Percentiles rank a stretch among this genome's conserved stretches.
phyloP scores from a whole-genome alignment of 2,888 invertebrate genomes.

The Acanthoscelides obtectus region DNA sequence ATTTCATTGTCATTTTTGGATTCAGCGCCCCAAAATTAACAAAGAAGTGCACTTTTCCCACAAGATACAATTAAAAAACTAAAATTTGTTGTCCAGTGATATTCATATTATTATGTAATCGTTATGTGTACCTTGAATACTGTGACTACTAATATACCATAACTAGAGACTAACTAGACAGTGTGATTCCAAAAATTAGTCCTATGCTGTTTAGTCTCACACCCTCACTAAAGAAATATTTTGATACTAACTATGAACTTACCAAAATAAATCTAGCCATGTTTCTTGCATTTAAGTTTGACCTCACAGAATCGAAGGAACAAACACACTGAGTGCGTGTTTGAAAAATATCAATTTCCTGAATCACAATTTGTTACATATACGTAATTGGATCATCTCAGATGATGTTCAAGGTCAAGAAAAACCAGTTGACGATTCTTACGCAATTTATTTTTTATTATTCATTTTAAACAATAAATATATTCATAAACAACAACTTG shows the following conservation, averaged over 20 bases:
- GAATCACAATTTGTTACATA: neutral
- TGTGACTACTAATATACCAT: too few relatives aligned
- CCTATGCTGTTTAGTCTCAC: too few relatives aligned
- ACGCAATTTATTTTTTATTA: neutral
- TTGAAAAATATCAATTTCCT: neutral
- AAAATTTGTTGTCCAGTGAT: too few relatives aligned
- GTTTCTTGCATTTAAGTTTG: neutral
- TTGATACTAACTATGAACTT: neutral
- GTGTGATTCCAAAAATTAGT: too few relatives aligned
- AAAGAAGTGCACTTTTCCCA: too few relatives aligned
- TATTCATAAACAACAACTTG: neutral
- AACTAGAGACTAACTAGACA: too few relatives aligned
- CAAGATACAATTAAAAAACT: too few relatives aligned
- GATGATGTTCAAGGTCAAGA: constrained; percentile 29
- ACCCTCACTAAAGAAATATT: too few relatives aligned
- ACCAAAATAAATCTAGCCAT: neutral
- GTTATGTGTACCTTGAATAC: too few relatives aligned
- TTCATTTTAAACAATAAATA: neutral
- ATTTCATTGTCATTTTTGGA: too few relatives aligned
- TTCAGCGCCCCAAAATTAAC: too few relatives aligned
- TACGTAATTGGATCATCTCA: constrained; percentile 21
- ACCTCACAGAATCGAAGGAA: neutral
- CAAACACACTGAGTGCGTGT: neutral
- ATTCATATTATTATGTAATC: too few relatives aligned
- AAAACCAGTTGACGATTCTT: constrained; percentile 15